Conservation (phyloP, 2,888 invertebrate species). For the Dorcus parallelipipedus region DNA sequence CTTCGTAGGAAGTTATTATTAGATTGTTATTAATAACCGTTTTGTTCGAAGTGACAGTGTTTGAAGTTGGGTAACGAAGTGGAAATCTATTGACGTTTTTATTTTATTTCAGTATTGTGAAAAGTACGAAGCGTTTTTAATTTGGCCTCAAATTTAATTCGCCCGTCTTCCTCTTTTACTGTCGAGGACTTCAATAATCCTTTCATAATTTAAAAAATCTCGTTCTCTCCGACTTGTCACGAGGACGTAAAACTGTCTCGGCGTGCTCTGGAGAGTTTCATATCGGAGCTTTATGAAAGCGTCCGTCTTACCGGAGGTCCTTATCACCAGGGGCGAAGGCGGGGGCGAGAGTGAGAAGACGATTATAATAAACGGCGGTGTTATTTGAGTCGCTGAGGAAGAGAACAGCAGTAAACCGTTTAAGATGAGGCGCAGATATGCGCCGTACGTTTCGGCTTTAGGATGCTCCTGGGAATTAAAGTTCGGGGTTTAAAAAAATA, state of each 20-base stretch:
- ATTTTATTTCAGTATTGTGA: too few species aligned
- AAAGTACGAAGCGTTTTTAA: too few species aligned
- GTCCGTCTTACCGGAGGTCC: background rate
- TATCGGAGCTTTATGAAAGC: background rate
- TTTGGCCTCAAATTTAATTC: too few species aligned
- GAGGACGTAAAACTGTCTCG: background rate
- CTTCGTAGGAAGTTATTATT: too few species aligned
- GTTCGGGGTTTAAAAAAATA: background rate
- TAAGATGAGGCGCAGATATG: slow-evolving; percentile 22
- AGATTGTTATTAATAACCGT: too few species aligned
- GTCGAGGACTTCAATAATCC: background rate
- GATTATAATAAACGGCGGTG: slow-evolving; percentile 7
- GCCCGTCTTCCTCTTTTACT: too few species aligned
- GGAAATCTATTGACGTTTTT: too few species aligned
- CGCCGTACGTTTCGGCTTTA: slow-evolving; percentile 19
- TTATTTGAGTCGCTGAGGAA: slow-evolving; percentile 21
- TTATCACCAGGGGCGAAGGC: background rate
- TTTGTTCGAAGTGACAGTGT: too few species aligned
- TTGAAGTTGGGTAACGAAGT: too few species aligned
- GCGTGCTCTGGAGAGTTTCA: background rate
- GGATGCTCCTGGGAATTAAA: slow-evolving; percentile 5
- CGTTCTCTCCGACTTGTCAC: background rate
- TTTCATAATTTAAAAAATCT: slow-evolving; percentile 1
- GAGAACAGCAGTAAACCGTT: slow-evolving; percentile 20
- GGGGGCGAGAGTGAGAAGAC: background rate